These are phyloP conservation scores for Limnodromus scolopaceus DNA, from an alignment of 2,797 vertebrate genomes.

Conservation along the genomic window DNA sequence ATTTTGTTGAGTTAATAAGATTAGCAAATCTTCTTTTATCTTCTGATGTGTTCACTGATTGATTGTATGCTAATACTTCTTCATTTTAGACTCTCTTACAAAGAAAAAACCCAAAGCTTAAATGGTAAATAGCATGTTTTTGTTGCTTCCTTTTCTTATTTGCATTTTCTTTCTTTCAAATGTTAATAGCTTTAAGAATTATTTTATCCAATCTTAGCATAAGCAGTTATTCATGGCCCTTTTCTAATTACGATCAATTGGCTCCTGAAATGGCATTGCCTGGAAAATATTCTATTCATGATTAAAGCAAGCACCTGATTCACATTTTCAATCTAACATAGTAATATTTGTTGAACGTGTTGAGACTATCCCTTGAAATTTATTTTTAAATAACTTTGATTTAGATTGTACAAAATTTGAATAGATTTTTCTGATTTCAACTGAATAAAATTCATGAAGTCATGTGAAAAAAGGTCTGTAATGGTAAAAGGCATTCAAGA, in stretches of 20 bases:
- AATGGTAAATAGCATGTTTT: neutral
- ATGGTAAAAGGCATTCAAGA: neutral
- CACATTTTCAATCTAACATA: neutral
- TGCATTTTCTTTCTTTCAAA: constrained; percentile 1
- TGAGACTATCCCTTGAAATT: neutral
- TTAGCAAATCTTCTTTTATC: neutral
- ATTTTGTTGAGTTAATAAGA: constrained; percentile 5
- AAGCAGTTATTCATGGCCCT: neutral
- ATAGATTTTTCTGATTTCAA: neutral
- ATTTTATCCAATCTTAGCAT: neutral
- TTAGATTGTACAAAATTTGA: neutral
- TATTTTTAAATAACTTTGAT: neutral
- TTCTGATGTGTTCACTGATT: neutral
- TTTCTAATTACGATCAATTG: neutral
- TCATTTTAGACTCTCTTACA: neutral
- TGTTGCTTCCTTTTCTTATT: constrained; percentile 1
- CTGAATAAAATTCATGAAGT: neutral
- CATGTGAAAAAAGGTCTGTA: neutral
- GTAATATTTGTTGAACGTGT: neutral
- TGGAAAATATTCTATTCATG: neutral
- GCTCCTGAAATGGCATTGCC: neutral
- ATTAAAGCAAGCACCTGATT: neutral
- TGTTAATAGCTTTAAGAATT: constrained; percentile 3
- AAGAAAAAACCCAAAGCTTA: neutral
- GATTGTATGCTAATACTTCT: neutral